phyloP scores from a whole-genome alignment of 1,140 invertebrate species.

The Leucophenga varia region DNA sequence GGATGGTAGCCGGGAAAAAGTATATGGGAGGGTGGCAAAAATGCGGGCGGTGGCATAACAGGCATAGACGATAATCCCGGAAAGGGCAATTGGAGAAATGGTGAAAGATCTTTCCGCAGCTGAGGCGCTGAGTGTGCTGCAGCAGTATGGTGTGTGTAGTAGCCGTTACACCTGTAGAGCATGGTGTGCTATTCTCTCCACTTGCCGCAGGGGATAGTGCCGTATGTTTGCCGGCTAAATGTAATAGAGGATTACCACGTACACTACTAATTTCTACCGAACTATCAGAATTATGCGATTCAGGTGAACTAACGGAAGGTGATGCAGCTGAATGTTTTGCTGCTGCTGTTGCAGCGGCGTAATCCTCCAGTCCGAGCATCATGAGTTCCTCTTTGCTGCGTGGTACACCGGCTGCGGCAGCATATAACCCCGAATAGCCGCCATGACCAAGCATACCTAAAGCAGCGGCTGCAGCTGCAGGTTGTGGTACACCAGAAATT shows the following conservation, averaged over 20 bases:
- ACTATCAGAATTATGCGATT: slow-evolving; percentile 75
- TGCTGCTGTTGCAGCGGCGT: slow-evolving; percentile 48
- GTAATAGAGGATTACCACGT: slow-evolving; percentile 46
- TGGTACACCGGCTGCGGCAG: slow-evolving; percentile 49
- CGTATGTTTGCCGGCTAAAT: slow-evolving; percentile 24
- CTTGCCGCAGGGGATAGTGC: not conserved
- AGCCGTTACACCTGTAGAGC: slow-evolving; percentile 2
- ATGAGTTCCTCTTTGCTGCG: slow-evolving; percentile 66
- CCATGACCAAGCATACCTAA: slow-evolving; percentile 58
- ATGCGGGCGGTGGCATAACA: slow-evolving; percentile 67
- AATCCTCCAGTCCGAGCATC: slow-evolving; percentile 67
- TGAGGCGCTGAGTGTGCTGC: slow-evolving; percentile 57
- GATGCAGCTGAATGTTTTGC: slow-evolving; percentile 59
- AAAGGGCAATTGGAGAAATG: slow-evolving; percentile 62
- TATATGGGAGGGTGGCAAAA: slow-evolving; percentile 64
- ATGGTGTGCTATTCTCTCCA: not conserved
- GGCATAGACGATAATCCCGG: slow-evolving; percentile 63
- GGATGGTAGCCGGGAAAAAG: slow-evolving; percentile 69
- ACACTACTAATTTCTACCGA: slow-evolving; percentile 65
- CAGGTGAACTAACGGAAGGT: slow-evolving; percentile 72
- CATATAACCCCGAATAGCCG: slow-evolving; percentile 56
- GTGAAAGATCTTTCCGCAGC: slow-evolving; percentile 58
- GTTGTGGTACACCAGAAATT: slow-evolving; percentile 30
- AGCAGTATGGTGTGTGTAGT: slow-evolving; percentile 27
- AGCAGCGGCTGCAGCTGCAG: slow-evolving; percentile 53